phyloP scores from a whole-genome alignment of 2,113 vertebrate species.

The Aix galericulata region DNA sequence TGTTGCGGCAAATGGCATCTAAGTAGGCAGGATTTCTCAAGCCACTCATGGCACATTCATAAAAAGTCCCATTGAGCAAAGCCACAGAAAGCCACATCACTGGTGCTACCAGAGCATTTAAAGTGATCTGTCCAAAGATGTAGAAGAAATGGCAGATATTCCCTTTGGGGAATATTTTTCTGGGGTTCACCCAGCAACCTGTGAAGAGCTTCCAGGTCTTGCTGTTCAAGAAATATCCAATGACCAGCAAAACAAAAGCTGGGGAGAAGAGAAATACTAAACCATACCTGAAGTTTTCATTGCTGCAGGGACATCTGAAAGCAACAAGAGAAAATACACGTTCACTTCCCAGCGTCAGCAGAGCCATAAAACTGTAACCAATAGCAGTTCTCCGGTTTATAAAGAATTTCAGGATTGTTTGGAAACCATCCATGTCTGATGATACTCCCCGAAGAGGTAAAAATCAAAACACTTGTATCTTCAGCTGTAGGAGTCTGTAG shows the following conservation, averaged over 20 bases:
- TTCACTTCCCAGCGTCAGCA: conserved; percentile 89
- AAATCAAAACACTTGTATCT: background rate
- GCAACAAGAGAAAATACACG: conserved; percentile 89
- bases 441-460: background rate
- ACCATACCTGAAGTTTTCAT: conserved; percentile 86
- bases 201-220: conserved; percentile 90
- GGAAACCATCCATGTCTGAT: conserved; percentile 85
- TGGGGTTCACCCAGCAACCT: conserved; percentile 86
- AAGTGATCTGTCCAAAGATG: conserved; percentile 68
- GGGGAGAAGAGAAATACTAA: conserved; percentile 88
- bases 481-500: background rate
- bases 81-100: conserved; percentile 94
- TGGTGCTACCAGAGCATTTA: conserved; percentile 85
- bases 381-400: conserved; percentile 86
- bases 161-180: conserved; percentile 71
- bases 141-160: conserved; percentile 67
- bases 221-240: conserved; percentile 85
- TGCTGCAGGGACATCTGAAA: conserved; percentile 93
- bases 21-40: conserved; percentile 77
- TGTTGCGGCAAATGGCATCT: conserved; percentile 81
- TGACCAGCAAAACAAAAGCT: conserved; percentile 83
- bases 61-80: conserved; percentile 92
- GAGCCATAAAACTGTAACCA: conserved; percentile 92
- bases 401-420: conserved; percentile 83
- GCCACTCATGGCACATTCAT: conserved; percentile 92